Base-by-base conservation (phyloP, 2,113 vertebrate genomes). In the Petrocephalus zakoni region DNA sequence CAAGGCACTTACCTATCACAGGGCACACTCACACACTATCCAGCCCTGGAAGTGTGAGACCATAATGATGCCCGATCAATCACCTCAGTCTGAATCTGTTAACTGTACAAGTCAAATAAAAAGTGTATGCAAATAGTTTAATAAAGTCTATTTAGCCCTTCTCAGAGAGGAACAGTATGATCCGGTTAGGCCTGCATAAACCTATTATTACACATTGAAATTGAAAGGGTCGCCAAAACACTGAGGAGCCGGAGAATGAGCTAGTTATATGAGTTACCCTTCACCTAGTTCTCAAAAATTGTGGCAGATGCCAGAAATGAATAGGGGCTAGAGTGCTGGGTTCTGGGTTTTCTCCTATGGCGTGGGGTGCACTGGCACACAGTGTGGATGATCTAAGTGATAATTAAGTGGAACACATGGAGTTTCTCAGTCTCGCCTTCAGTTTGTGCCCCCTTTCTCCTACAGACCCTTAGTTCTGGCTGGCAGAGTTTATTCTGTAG, bases 301-400 rank as follows among this genome's bases (percentile, higher is more conserved):
- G 72, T 78, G 72, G 34, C 72, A 78, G 72, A 13, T 78, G 72
- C 72, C 72, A 42, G 72, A 19, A 78, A 37, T 19, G 15, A 13
- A 78, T 37, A 78, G 29, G 29, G 34, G 72, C 34, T 78, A 19
- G 29, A 78, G 34, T 42, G 34, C 72, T 19, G 72, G 72, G 25
- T 17, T 78, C 72, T 42, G 72, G 68, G 29, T 34, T 78, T 19
- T 1, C 72, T 34, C 5, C 34, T 19, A n/a, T 8, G 72, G 72
- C 2, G 5, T 19, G 34, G 72, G 72, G 34, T 6, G 34, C 34
- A 19, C 34, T 87, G 46, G 46, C 58, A 49, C 42, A 64, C 21
- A 56, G 58, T 49, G 37, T 8, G 72, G 46, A 87, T 87, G 86
- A 87, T 72, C 86, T 51, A 72, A 49, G 86, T 87, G 58, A 64